phyloP scores from a whole-genome alignment of 1,140 invertebrate species.

The Drosophila busckii region DNA sequence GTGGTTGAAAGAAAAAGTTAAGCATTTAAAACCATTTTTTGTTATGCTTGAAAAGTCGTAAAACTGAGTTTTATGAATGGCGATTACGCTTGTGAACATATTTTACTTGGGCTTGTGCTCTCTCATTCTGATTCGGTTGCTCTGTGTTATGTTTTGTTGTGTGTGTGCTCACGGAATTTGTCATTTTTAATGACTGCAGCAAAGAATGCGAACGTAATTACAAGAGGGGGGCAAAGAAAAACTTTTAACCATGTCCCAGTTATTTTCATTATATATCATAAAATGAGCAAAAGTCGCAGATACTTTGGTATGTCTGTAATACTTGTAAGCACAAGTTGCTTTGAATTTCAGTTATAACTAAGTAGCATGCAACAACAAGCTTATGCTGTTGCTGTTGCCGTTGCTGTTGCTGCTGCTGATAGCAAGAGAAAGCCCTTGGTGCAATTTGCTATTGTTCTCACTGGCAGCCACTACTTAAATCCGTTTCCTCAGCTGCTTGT shows the following conservation, averaged over 20 bases:
- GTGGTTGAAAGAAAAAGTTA: conserved; percentile 42
- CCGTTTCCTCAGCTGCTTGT: conserved; percentile 55
- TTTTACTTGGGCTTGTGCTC: conserved; percentile 39
- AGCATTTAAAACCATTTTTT: conserved; percentile 50
- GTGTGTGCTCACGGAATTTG: conserved; percentile 69
- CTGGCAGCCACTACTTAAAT: conserved; percentile 59
- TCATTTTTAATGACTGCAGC: conserved; percentile 74
- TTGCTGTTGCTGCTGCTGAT: conserved; percentile 45
- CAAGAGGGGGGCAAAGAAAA: conserved; percentile 45
- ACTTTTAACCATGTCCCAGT: conserved; percentile 44
- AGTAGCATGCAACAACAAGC: conserved; percentile 45
- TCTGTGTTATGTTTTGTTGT: conserved; percentile 49
- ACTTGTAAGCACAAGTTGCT: too few species aligned
- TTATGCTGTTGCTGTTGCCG: conserved; percentile 11
- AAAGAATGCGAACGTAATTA: conserved; percentile 74
- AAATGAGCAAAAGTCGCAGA: too few species aligned
- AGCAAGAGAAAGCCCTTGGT: conserved; percentile 13
- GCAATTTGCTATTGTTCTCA: conserved; percentile 49
- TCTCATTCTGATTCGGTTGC: not conserved
- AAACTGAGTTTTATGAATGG: conserved; percentile 74
- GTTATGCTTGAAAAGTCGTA: conserved; percentile 65
- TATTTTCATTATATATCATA: too few species aligned
- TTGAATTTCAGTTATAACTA: conserved; percentile 49
- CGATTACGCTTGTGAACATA: conserved; percentile 73
- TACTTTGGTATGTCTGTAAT: conserved; percentile 19